Conservation (phyloP, 1,140 invertebrate species). For the Sesamia nonagrioides region DNA sequence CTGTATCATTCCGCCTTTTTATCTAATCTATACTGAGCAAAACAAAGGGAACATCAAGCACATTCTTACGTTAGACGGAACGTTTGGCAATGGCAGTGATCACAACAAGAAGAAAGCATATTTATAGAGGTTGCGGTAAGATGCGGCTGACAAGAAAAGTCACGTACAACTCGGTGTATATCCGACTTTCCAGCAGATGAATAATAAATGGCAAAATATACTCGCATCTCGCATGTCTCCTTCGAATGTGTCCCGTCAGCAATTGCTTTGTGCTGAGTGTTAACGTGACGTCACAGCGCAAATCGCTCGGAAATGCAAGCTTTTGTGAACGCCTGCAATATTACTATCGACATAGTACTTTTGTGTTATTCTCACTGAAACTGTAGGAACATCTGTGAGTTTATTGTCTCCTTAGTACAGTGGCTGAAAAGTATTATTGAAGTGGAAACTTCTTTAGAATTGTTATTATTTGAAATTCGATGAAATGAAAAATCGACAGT, state of each 20-base stretch:
- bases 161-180: slow-evolving; percentile 78
- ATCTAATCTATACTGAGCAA: background rate
- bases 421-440: background rate
- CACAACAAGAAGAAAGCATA: slow-evolving; percentile 68
- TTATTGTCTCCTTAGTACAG: background rate
- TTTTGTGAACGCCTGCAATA: slow-evolving; percentile 33
- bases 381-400: slow-evolving; percentile 8
- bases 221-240: slow-evolving; percentile 48
- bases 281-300: slow-evolving; percentile 45
- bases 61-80: slow-evolving; percentile 53
- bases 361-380: slow-evolving; percentile 18
- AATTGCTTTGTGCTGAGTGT: slow-evolving; percentile 38
- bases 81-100: slow-evolving; percentile 51
- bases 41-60: slow-evolving; percentile 1
- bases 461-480: too few relatives aligned
- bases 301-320: slow-evolving; percentile 55
- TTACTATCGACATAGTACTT: slow-evolving; percentile 42
- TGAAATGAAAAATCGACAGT: too few relatives aligned
- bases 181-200: slow-evolving; percentile 80
- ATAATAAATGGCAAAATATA: slow-evolving; percentile 83
- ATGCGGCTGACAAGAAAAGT: slow-evolving; percentile 66
- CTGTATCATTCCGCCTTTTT: too few relatives aligned
- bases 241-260: slow-evolving; percentile 39
- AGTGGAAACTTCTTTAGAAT: too few relatives aligned
- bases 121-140: slow-evolving; percentile 51